phyloP scores from a whole-genome alignment of 2,888 invertebrate species.

The Fragum fragum region DNA sequence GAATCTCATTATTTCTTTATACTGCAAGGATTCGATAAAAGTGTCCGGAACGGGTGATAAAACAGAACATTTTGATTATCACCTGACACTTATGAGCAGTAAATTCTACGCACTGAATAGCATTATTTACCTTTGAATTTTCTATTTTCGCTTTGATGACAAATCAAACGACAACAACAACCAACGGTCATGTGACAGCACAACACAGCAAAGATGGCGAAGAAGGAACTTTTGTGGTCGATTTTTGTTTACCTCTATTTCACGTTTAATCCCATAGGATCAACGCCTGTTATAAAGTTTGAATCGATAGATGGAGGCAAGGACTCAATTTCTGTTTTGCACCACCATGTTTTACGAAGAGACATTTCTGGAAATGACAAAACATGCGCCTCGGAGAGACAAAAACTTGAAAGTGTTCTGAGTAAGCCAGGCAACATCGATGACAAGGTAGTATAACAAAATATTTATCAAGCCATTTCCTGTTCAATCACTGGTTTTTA shows the following conservation, averaged over 20 bases:
- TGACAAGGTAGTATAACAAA: slow-evolving; percentile 23
- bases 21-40: too few relatives aligned
- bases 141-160: neutral
- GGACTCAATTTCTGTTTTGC: neutral
- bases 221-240: slow-evolving; percentile 37
- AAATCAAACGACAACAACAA: slow-evolving; percentile 15
- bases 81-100: too few relatives aligned
- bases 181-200: slow-evolving; percentile 48
- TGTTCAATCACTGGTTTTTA: too few relatives aligned
- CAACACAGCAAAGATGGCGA: slow-evolving; percentile 65
- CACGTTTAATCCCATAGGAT: neutral
- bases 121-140: too few relatives aligned
- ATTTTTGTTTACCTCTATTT: neutral
- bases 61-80: too few relatives aligned
- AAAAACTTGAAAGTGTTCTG: slow-evolving; percentile 1
- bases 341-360: slow-evolving; percentile 30
- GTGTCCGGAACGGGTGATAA: too few relatives aligned
- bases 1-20: too few relatives aligned
- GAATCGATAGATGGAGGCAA: neutral
- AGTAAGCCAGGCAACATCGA: slow-evolving; percentile 2
- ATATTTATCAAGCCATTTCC: too few relatives aligned
- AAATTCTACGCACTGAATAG: too few relatives aligned
- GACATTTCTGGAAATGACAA: slow-evolving; percentile 29
- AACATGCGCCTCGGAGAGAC: slow-evolving; percentile 18
- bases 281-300: neutral